phyloP scores from a whole-genome alignment of 2,888 invertebrate species.

The Lobophora halterata region DNA sequence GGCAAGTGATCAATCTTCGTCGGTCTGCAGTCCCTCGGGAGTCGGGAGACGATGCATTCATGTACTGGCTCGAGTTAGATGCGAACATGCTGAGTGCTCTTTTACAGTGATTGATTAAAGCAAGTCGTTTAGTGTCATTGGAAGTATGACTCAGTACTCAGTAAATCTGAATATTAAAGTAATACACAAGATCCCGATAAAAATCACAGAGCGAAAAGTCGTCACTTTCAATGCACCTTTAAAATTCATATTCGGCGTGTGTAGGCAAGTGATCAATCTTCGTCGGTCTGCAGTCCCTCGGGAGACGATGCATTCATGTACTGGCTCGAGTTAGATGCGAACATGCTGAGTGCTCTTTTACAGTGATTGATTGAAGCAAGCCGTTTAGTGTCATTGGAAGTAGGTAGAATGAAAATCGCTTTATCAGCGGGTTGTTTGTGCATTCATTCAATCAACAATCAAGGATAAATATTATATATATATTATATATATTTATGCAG shows the following conservation, averaged over 20 bases:
- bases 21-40: slow-evolving; percentile 19
- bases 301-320: slow-evolving; percentile 33
- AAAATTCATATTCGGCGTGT: slow-evolving; percentile 20
- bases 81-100: slow-evolving; percentile 26
- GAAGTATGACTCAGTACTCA: too few species aligned
- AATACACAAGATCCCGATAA: too few species aligned
- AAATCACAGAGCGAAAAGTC: too few species aligned
- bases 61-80: slow-evolving; percentile 33
- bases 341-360: slow-evolving; percentile 24
- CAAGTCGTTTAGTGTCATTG: slow-evolving; percentile 3
- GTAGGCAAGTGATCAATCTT: slow-evolving; percentile 29
- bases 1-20: slow-evolving; percentile 29
- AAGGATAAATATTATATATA: too few species aligned
- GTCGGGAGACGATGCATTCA: slow-evolving; percentile 33
- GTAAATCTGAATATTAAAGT: too few species aligned
- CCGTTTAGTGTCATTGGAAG: slow-evolving; percentile 4
- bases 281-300: slow-evolving; percentile 20
- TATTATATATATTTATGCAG: not conserved
- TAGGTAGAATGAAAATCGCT: slow-evolving; percentile 2
- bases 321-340: slow-evolving; percentile 31
- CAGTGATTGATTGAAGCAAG: slow-evolving; percentile 29
- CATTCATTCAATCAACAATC: too few species aligned
- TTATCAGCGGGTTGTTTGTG: not conserved
- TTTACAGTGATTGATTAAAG: slow-evolving; percentile 29
- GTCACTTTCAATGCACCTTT: too few species aligned